These are phyloP conservation scores for Gnathonemus echidnorhynchus DNA, from an alignment of 2,113 vertebrate species.

Conservation along the genomic window DNA sequence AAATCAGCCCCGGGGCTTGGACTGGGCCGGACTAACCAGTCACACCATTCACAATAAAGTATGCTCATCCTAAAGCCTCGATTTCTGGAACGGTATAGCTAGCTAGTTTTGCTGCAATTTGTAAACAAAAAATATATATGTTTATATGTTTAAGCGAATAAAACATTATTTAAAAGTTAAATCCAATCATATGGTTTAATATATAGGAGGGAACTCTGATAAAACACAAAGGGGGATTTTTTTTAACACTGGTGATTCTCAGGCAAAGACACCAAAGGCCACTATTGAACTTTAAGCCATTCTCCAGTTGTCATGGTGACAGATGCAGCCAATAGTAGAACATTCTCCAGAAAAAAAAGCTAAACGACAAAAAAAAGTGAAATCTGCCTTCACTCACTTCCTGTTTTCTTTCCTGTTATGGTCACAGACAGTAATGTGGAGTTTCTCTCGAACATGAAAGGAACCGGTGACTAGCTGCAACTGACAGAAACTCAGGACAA, in stretches of 20 bases:
- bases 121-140: not conserved
- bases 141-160: not conserved
- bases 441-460: slow-evolving; percentile 9
- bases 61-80: not conserved
- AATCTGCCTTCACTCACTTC: slow-evolving; percentile 32
- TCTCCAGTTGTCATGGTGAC: slow-evolving; percentile 30
- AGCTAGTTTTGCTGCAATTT: not conserved
- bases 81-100: not conserved
- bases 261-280: not conserved
- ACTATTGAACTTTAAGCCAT: slow-evolving; percentile 14
- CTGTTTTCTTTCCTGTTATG: slow-evolving; percentile 46
- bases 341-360: slow-evolving; percentile 25
- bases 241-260: not conserved
- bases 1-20: not conserved
- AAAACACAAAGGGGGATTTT: not conserved
- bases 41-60: not conserved
- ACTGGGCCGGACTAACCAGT: not conserved
- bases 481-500: slow-evolving; percentile 2
- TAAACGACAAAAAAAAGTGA: slow-evolving; percentile 19
- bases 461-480: not conserved
- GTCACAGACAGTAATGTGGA: slow-evolving; percentile 25
- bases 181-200: not conserved
- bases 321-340: slow-evolving; percentile 28
- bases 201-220: not conserved
- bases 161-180: not conserved